phyloP scores from a whole-genome alignment of 2,113 vertebrate genomes.

The Microtus pennsylvanicus region DNA sequence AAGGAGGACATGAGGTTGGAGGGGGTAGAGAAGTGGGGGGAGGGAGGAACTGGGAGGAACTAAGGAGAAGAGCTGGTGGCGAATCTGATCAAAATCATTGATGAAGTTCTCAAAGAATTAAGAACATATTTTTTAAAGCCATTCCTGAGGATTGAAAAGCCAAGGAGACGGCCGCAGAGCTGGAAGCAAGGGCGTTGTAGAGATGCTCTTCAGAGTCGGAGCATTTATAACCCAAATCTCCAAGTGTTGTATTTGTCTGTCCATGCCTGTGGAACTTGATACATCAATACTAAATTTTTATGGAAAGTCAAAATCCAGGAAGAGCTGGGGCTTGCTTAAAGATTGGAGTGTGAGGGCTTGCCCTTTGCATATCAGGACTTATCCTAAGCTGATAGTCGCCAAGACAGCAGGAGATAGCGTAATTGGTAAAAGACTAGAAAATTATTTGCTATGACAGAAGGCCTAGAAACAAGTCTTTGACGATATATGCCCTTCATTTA shows the following conservation, averaged over 20 bases:
- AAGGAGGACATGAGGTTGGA: background rate
- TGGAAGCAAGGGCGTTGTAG: background rate
- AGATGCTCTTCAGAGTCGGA: background rate
- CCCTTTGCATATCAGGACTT: background rate
- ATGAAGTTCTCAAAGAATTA: background rate
- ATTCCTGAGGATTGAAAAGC: background rate
- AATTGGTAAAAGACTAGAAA: background rate
- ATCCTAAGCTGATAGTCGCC: background rate
- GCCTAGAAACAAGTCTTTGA: background rate
- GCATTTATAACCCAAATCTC: background rate
- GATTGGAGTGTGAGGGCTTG: background rate
- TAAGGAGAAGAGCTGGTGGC: background rate
- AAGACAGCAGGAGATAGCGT: background rate
- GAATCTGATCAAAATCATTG: background rate
- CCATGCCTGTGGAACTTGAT: background rate
- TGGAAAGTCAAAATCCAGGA: background rate
- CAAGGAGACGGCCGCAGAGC: background rate
- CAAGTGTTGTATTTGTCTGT: background rate
- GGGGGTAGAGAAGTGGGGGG: background rate
- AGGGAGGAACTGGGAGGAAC: background rate
- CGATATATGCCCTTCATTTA: background rate
- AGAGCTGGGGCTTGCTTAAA: background rate
- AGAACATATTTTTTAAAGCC: background rate
- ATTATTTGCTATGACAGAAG: background rate
- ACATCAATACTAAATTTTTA: background rate